Evolutionary conservation across 2,797 vertebrate genomes (phyloP).

Genomic region (Buphagus erythrorhynchus): DNA sequence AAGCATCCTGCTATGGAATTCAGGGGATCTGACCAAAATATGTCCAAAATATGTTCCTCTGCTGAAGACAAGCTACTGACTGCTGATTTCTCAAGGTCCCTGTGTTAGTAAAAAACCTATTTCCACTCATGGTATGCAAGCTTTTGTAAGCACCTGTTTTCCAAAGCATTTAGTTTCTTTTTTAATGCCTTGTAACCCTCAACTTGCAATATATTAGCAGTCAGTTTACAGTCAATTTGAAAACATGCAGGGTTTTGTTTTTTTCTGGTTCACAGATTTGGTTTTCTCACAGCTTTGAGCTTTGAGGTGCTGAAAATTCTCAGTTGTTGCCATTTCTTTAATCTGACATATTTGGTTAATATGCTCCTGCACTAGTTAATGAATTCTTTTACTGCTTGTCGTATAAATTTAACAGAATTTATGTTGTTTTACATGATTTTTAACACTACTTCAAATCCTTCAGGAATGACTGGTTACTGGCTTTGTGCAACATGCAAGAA

Average conservation of each 20-base stretch:
- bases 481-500: background rate
- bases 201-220: background rate
- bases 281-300: background rate
- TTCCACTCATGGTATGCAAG: background rate
- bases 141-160: background rate
- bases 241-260: background rate
- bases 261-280: background rate
- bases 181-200: background rate
- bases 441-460: background rate
- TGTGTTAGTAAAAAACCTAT: background rate
- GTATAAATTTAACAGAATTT: background rate
- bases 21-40: background rate
- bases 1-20: background rate
- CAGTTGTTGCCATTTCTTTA: background rate
- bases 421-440: background rate
- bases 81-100: background rate
- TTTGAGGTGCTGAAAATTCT: background rate
- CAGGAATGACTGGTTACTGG: background rate
- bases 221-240: background rate
- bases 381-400: background rate
- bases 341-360: background rate
- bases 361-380: background rate
- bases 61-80: background rate
- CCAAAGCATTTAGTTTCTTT: background rate
- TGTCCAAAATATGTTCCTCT: background rate